Evolutionary conservation across 2,888 invertebrate genomes (phyloP), one percentile per base, ranked within the genome.

Genomic region (Temnothorax rugatulus): DNA sequence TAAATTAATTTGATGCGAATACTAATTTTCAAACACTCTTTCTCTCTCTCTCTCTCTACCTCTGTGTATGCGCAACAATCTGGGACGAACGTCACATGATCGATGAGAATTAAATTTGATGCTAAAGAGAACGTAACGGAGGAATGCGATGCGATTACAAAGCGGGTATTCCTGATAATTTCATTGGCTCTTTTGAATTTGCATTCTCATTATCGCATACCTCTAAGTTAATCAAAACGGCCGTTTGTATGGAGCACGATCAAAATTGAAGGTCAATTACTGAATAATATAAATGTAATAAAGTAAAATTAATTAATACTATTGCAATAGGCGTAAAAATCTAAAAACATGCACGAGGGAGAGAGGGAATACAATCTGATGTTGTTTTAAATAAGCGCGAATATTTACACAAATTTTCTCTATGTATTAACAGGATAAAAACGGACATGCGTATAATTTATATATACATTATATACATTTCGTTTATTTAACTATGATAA

Each of bases 71-170:
- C 25, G 34, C 8, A 25, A 57, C 29, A 79, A 79, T 71, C 47
- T 71, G 38, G 44, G 47, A 7, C 71, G 44, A 59, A 71, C 34
- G 59, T 73, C 69, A 77, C n/a, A 69, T 54, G 54, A 77, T 77
- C 44, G 44, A 47, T 71, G n/a, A n/a, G 44, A 69, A 79, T 73
- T 47, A 81, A 47, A 73, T 73, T 59, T 47, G 38, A 71, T 18
- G 25, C 59, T 73, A 18, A 73, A 59, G 38, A 38, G 79, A 73
- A 34, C 25, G 79, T 47, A 34, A 25, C 21, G 38, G 34, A 34
- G 59, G 25, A 71, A 71, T 71, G 57, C 44, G 34, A 59, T 69
- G 13, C 29, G 8, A 59, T 79, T 59, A 71, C 47, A 79, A 79
- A 79, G 73, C 57, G 13, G 15, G 29, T 8, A 47, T 57, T 59